Conservation (phyloP, 2,113 vertebrate genomes). For the Rutilus rutilus region DNA sequence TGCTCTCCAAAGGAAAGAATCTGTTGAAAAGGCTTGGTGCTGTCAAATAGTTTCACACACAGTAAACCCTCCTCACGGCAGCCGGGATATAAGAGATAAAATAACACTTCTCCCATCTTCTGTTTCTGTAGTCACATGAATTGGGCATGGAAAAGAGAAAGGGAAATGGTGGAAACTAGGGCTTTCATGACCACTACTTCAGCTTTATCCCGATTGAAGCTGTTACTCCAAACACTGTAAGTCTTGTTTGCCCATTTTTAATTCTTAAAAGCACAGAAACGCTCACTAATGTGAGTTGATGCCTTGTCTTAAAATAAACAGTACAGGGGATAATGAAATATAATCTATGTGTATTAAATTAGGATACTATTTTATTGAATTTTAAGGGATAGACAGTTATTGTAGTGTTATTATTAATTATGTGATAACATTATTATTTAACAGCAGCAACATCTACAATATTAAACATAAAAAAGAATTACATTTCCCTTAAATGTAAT, state of each 20-base stretch:
- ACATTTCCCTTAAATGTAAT: not conserved
- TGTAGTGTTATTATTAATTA: not conserved
- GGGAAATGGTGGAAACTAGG: slow-evolving; percentile 73
- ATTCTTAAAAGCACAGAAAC: slow-evolving; percentile 27
- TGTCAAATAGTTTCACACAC: slow-evolving; percentile 81
- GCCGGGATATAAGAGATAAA: not conserved
- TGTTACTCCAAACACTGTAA: not conserved
- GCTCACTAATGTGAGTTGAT: slow-evolving; percentile 9
- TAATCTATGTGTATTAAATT: not conserved
- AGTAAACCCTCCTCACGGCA: not conserved
- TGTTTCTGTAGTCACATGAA: slow-evolving; percentile 34
- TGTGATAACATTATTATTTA: not conserved
- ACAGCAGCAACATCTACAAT: not conserved
- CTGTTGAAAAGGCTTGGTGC: slow-evolving; percentile 90
- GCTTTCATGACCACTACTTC: slow-evolving; percentile 78
- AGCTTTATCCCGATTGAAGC: slow-evolving; percentile 14
- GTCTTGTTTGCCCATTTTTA: not conserved
- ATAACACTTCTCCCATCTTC: slow-evolving; percentile 14
- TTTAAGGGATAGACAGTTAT: not conserved
- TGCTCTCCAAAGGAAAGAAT: slow-evolving; percentile 95
- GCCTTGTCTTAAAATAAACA: slow-evolving; percentile 3
- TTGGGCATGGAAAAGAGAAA: slow-evolving; percentile 42
- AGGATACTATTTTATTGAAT: not conserved
- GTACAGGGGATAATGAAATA: not conserved
- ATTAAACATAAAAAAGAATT: not conserved